Conservation (phyloP, 2,113 vertebrate genomes). For the Odocoileus virginianus region DNA sequence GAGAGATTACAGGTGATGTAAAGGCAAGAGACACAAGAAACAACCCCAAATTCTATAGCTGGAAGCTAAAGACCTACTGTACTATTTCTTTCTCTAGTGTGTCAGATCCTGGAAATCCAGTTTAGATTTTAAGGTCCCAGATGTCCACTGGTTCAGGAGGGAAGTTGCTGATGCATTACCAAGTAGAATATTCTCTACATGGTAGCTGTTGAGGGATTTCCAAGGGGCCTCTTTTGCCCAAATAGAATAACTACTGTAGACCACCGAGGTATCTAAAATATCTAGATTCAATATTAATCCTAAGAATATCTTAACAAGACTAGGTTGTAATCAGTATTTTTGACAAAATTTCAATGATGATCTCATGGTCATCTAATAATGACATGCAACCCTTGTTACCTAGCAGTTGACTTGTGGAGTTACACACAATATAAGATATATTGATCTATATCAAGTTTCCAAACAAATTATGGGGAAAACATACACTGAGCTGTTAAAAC, state of each 20-base stretch:
- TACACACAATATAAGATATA: neutral
- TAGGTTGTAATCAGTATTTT: neutral
- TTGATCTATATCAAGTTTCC: neutral
- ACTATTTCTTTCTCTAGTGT: neutral
- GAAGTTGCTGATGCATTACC: neutral
- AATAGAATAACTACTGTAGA: neutral
- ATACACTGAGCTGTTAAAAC: neutral
- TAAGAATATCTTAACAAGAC: neutral
- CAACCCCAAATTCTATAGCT: neutral
- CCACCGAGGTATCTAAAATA: neutral
- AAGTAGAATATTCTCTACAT: neutral
- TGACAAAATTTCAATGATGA: neutral
- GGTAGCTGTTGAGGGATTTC: neutral
- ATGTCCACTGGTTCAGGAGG: neutral
- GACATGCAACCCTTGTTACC: neutral
- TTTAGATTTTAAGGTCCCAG: neutral
- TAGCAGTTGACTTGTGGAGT: neutral
- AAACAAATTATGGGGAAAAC: neutral
- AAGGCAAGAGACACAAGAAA: neutral
- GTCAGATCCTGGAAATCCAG: neutral
- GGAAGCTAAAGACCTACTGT: neutral
- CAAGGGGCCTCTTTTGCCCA: neutral
- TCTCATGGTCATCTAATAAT: neutral
- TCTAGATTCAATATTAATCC: neutral
- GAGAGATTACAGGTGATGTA: neutral